These are phyloP conservation scores for Acrossocheilus fasciatus DNA, from an alignment of 2,797 vertebrate genomes.

Conservation along the genomic window DNA sequence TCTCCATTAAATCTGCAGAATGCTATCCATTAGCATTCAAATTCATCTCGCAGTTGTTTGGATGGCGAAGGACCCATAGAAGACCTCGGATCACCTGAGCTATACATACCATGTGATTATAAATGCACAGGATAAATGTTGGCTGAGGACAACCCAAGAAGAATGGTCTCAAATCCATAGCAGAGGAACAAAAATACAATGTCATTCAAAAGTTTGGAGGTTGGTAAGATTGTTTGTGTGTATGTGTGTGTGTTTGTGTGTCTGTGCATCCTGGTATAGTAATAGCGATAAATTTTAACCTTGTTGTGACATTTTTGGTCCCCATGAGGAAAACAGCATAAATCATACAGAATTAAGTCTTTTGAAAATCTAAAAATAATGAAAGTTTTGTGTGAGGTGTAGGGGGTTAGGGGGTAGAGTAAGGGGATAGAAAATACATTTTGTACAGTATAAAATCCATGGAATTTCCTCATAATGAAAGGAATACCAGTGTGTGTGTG, in stretches of 20 bases:
- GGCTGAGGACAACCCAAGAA: neutral
- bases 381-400: too few species aligned
- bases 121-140: neutral
- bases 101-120: too few species aligned
- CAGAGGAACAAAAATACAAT: neutral
- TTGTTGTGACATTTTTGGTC: neutral
- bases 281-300: neutral
- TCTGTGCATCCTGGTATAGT: neutral
- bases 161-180: neutral
- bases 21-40: neutral
- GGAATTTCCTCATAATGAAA: neutral
- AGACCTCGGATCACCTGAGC: too few species aligned
- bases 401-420: too few species aligned
- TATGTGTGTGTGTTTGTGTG: too few species aligned
- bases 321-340: neutral
- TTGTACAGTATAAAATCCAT: neutral
- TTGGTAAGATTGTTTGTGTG: neutral
- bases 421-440: too few species aligned
- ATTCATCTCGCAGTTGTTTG: neutral
- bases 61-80: neutral
- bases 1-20: neutral
- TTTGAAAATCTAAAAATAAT: neutral
- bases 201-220: neutral
- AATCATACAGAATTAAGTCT: neutral
- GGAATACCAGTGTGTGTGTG: neutral